Evolutionary conservation across 1,140 invertebrate species (phyloP).

Genomic region (Brachionus rubens): DNA sequence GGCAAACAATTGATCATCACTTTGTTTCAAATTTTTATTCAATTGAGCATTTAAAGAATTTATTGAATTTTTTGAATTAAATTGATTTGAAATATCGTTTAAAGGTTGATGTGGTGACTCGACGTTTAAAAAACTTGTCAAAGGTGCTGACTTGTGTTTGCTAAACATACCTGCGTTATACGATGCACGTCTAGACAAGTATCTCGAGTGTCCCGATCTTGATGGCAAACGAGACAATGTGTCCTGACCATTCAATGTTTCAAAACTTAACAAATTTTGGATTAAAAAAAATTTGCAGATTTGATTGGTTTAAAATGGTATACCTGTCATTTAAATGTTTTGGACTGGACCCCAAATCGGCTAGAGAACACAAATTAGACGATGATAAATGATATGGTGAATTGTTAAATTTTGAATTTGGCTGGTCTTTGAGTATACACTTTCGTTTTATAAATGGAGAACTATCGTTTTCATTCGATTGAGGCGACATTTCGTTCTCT

Average conservation of each 20-base stretch:
- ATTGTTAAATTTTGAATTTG: conserved; percentile 11
- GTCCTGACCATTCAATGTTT: background rate
- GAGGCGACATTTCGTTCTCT: conserved; percentile 8
- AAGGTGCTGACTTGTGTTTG: conserved; percentile 12
- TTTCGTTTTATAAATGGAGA: conserved; percentile 30
- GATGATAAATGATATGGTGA: conserved; percentile 12
- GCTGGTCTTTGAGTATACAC: conserved; percentile 1
- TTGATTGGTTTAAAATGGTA: background rate
- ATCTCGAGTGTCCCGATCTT: background rate
- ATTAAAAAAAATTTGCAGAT: background rate
- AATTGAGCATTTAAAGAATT: background rate
- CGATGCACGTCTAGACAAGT: conserved; percentile 5
- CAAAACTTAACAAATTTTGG: background rate
- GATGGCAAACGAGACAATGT: background rate
- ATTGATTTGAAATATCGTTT: conserved; percentile 42
- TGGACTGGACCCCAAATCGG: background rate
- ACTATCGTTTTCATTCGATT: background rate
- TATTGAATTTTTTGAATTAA: conserved; percentile 10
- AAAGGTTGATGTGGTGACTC: conserved; percentile 11
- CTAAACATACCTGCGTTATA: background rate
- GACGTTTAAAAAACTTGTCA: background rate
- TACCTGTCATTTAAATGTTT: conserved; percentile 40
- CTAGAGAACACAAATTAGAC: conserved; percentile 1
- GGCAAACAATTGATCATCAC: background rate
- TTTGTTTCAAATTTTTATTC: background rate